A percentile compares a stretch with the other conserved stretches of the same genome.
Conservation (phyloP, 2,888 invertebrate species). For the Ypsolopha scabrella region DNA sequence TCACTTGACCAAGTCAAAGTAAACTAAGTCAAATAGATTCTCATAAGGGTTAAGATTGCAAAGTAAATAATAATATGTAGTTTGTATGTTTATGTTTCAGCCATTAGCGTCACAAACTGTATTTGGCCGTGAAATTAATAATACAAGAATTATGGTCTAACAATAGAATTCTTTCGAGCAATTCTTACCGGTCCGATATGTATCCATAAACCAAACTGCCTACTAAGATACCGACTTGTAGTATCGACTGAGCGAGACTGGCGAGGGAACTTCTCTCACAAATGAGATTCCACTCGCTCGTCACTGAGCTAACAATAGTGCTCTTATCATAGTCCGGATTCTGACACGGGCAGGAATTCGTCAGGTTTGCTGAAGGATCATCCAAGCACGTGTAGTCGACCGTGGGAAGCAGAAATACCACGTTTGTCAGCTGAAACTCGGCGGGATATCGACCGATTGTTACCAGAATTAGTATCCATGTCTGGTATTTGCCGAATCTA, state of each 20-base stretch:
- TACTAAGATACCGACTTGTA: slow-evolving; percentile 67
- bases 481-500: slow-evolving; percentile 66
- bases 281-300: slow-evolving; percentile 72
- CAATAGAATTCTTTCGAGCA: background rate
- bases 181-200: slow-evolving; percentile 54
- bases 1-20: too few species aligned
- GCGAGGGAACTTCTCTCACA: slow-evolving; percentile 65
- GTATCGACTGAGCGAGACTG: slow-evolving; percentile 65
- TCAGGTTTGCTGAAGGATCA: slow-evolving; percentile 30
- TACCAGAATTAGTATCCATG: slow-evolving; percentile 57
- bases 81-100: too few species aligned
- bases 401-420: slow-evolving; percentile 67
- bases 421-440: slow-evolving; percentile 68
- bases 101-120: too few species aligned
- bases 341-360: slow-evolving; percentile 49
- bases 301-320: slow-evolving; percentile 66
- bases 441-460: slow-evolving; percentile 65
- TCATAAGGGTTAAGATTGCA: too few species aligned
- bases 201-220: slow-evolving; percentile 68
- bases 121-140: too few species aligned
- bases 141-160: too few species aligned
- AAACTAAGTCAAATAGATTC: too few species aligned
- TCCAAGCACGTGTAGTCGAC: slow-evolving; percentile 59
- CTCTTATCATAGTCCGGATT: slow-evolving; percentile 65
- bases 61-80: too few species aligned